These are phyloP conservation scores for Matsumurasca onukii DNA, from an alignment of 1,140 invertebrate species.

Conservation along the genomic window DNA sequence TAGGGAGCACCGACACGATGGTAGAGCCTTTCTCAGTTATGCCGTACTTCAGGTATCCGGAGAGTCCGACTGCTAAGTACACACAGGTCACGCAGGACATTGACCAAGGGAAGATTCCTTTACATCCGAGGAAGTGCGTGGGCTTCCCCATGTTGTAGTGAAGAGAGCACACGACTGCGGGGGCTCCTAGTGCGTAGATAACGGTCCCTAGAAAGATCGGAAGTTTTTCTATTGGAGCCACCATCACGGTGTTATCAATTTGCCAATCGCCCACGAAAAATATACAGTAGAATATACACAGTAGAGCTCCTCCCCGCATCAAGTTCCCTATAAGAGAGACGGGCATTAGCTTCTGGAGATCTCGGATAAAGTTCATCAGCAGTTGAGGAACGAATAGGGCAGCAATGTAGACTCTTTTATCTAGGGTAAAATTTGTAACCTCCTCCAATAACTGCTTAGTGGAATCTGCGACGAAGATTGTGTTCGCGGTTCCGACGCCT, in stretches of 20 bases:
- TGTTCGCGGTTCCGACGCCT: background rate
- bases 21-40: conserved; percentile 19
- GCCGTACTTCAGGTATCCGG: conserved; percentile 79
- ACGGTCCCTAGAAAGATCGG: background rate
- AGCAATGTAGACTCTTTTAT: conserved; percentile 62
- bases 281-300: background rate
- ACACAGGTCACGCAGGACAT: conserved; percentile 69
- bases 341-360: conserved; percentile 71
- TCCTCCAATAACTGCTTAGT: background rate
- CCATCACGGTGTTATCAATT: background rate
- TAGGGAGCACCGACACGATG: background rate
- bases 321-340: conserved; percentile 72
- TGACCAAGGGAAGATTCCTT: conserved; percentile 71
- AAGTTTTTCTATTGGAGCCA: background rate
- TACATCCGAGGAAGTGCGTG: conserved; percentile 61
- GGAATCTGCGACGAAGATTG: background rate
- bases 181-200: background rate
- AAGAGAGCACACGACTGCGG: conserved; percentile 48
- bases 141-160: conserved; percentile 82
- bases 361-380: conserved; percentile 66
- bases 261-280: background rate
- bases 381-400: conserved; percentile 67
- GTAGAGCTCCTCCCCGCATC: conserved; percentile 51
- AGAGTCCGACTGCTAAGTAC: conserved; percentile 75
- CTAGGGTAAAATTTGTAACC: conserved; percentile 38